Base-by-base conservation (phyloP, 2,797 vertebrate species). In the Labeo calbasu region DNA sequence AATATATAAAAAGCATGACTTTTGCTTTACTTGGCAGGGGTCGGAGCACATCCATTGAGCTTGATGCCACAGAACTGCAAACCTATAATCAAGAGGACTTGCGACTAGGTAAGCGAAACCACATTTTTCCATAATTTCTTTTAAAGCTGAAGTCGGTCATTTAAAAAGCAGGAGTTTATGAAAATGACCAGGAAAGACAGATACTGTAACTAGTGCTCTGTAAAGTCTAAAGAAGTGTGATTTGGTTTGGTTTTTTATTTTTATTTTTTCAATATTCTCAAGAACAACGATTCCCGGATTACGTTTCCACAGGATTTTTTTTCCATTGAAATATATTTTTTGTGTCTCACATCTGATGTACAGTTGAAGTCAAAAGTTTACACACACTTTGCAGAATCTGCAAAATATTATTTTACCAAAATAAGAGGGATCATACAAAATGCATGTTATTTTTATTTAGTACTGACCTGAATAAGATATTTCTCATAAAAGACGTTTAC, bases 11-110 rank as follows among this genome's bases (percentile, higher is more conserved):
- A 61, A 77, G 59, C 68, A 43, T 57, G n/a, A 8, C 13, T 63
- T 50, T 71, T 79, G 50, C 40, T 79, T 2, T 63, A 57, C 14
- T 87, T 36, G 50, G 7, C 92, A 99, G 98, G 87, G 94, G 93
- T 82, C 93, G 92, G 1, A 81, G 93, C 85, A 93, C 92, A 7
- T 96, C 97, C 82, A 91, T 96, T 32, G 89, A 95, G 53, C 87
- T 95, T 61, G 93, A 95, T 79, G 90, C 94, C 0, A 94, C 95
- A 71, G 96, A 98, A 86, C 89, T 96, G 90, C 92, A 92, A 86
- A 85, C 90, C 59, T 94, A 91, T 86, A 95, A 88, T 94, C 95
- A 93, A 14, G 96, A 97, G 82, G 93, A 96, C 69, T 91, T 96
- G 90, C 96, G 91, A 72, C 95, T 97, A 92, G 97, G 98, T 99